These are phyloP conservation scores for Perca fluviatilis DNA, from an alignment of 2,113 vertebrate genomes.

Conservation along the genomic window DNA sequence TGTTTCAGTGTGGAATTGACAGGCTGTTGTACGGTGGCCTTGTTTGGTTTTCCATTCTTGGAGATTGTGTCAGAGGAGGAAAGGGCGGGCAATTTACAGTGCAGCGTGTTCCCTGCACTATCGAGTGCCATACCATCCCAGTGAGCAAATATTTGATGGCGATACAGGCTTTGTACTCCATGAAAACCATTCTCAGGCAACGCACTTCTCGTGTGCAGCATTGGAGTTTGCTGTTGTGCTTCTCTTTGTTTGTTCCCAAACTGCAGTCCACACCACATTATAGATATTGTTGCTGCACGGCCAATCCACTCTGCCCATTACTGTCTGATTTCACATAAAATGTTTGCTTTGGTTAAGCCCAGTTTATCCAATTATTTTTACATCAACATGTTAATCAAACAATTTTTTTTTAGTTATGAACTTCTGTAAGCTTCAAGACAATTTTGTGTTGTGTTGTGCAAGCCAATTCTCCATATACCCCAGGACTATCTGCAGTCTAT, in stretches of 20 bases:
- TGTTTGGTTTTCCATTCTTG: slow-evolving; percentile 71
- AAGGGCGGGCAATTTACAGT: slow-evolving; percentile 21
- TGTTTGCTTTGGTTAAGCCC: not conserved
- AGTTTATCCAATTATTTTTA: not conserved
- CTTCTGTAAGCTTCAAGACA: not conserved
- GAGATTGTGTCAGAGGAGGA: slow-evolving; percentile 47
- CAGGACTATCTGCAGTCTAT: slow-evolving; percentile 23
- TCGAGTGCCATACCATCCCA: slow-evolving; percentile 31
- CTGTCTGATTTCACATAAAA: not conserved
- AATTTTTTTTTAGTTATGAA: not conserved
- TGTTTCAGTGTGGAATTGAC: slow-evolving; percentile 25
- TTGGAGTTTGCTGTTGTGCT: slow-evolving; percentile 32
- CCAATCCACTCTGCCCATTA: not conserved
- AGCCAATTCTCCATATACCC: slow-evolving; percentile 17
- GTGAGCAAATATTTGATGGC: slow-evolving; percentile 73
- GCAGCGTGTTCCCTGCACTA: slow-evolving; percentile 8
- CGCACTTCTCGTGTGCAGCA: slow-evolving; percentile 2
- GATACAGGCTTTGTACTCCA: slow-evolving; percentile 43
- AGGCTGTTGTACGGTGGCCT: slow-evolving; percentile 28
- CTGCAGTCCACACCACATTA: not conserved
- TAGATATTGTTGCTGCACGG: not conserved
- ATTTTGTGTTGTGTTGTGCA: slow-evolving; percentile 2
- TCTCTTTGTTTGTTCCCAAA: slow-evolving; percentile 19
- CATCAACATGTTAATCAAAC: not conserved
- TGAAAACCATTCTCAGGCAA: slow-evolving; percentile 27